Conservation (phyloP, 2,797 vertebrate species). For the Aplochiton taeniatus region DNA sequence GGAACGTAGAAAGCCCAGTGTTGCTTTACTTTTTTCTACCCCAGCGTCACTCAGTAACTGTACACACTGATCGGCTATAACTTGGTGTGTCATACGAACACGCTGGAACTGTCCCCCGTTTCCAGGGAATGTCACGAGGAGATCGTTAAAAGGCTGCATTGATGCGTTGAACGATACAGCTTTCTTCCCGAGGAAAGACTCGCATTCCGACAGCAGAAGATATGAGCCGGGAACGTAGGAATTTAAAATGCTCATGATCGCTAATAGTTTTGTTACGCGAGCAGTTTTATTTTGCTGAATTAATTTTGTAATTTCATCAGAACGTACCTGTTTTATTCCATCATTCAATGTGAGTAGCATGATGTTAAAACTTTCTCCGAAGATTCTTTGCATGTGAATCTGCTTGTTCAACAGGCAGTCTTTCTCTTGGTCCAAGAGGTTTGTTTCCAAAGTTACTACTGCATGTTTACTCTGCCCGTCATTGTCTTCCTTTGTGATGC, state of each 20-base stretch:
- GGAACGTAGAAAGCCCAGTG: not conserved
- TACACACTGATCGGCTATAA: constrained; percentile 25
- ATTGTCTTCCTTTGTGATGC: not conserved
- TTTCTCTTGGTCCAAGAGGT: not conserved
- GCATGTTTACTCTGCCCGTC: not conserved
- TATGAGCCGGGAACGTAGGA: constrained; percentile 31
- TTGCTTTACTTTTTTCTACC: constrained; percentile 13
- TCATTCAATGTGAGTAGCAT: too few species aligned
- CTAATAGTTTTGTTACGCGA: constrained; percentile 18
- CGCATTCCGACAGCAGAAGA: constrained; percentile 14
- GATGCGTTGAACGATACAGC: not conserved
- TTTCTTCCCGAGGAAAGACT: not conserved
- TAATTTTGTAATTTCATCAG: not conserved
- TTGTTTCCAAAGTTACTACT: not conserved
- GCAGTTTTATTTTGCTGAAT: not conserved
- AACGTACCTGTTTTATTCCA: too few species aligned
- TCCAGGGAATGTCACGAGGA: constrained; percentile 28
- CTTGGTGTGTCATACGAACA: constrained; percentile 31
- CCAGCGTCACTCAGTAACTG: constrained; percentile 8
- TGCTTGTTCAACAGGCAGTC: not conserved
- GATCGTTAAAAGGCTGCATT: constrained; percentile 24
- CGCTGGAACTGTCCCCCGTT: not conserved
- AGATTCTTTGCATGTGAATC: not conserved
- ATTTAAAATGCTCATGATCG: constrained; percentile 30
- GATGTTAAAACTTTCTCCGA: constrained; percentile 24